phyloP scores from a whole-genome alignment of 2,888 invertebrate genomes.

The Baccha elongata region DNA sequence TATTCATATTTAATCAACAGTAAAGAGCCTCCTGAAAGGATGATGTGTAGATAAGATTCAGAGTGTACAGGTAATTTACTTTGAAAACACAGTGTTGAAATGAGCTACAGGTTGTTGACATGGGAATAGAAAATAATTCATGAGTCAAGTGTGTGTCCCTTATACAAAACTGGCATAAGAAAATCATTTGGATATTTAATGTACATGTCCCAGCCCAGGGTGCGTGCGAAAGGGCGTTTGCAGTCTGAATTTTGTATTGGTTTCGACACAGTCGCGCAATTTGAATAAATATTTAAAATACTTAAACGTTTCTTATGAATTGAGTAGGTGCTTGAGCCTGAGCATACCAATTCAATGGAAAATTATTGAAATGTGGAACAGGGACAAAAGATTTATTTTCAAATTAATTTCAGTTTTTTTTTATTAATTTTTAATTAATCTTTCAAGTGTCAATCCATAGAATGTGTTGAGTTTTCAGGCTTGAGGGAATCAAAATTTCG shows the following conservation, averaged over 20 bases:
- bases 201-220: no score
- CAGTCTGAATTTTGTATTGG: not conserved
- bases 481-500: no score
- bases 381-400: no score
- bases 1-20: slow-evolving; percentile 48
- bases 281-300: not conserved
- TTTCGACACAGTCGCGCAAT: no score
- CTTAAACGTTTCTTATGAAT: not conserved
- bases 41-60: slow-evolving; percentile 8
- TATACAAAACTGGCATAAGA: not conserved
- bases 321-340: not conserved
- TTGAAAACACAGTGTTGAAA: slow-evolving; percentile 45
- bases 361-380: no score
- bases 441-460: no score
- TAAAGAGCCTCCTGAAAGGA: slow-evolving; percentile 25
- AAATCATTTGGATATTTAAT: not conserved
- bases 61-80: slow-evolving; percentile 52
- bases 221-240: not conserved
- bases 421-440: no score
- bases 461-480: no score
- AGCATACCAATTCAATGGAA: no score
- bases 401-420: no score
- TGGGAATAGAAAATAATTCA: slow-evolving; percentile 47
- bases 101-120: slow-evolving; percentile 46
- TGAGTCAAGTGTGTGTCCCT: slow-evolving; percentile 1